These are phyloP conservation scores for Acholoe squamosa DNA, from an alignment of 2,888 invertebrate genomes.

Conservation along the genomic window DNA sequence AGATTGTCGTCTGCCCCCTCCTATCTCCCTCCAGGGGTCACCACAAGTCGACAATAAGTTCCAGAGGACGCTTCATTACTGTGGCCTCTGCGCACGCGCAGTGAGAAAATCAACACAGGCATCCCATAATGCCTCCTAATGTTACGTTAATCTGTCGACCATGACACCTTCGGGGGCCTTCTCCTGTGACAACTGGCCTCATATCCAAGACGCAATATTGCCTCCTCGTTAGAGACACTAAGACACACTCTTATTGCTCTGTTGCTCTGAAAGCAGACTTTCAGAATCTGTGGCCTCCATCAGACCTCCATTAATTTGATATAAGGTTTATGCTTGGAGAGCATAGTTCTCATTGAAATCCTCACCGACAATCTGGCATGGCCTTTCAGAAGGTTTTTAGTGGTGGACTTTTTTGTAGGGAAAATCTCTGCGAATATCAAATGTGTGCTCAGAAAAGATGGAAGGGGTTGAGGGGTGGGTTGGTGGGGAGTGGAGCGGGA, in stretches of 20 bases:
- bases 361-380: no score
- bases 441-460: no score
- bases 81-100: constrained; percentile 9
- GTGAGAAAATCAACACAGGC: constrained; percentile 34
- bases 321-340: no score
- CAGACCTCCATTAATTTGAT: no score
- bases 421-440: no score
- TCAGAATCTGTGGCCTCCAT: no score
- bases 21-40: constrained; percentile 4
- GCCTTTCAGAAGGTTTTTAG: no score
- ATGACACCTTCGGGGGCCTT: not conserved
- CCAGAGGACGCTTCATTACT: constrained; percentile 28
- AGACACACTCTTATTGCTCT: constrained; percentile 10
- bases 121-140: constrained; percentile 34
- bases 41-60: constrained; percentile 31
- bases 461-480: no score
- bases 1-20: not conserved
- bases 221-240: not conserved
- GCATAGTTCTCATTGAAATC: no score
- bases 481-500: no score
- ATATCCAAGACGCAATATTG: constrained; percentile 38
- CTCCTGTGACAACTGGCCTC: not conserved
- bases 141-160: constrained; percentile 39
- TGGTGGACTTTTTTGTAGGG: no score
- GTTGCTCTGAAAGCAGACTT: no score